Evolutionary conservation across 2,888 invertebrate species (phyloP), one percentile per base, ranked within the genome.

Genomic region (Hyposoter dolosus): DNA sequence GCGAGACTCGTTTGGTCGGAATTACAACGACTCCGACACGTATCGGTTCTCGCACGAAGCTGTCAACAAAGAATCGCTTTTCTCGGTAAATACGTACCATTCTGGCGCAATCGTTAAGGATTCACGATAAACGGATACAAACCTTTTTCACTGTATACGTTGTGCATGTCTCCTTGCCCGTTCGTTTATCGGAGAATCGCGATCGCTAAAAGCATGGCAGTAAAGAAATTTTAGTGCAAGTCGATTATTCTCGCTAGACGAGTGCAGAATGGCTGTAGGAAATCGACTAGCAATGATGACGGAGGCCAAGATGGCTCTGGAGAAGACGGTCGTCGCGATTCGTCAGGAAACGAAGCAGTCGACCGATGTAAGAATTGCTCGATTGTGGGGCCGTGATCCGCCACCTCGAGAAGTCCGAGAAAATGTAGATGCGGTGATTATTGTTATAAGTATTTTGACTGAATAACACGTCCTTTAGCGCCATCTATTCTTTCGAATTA

Each of bases 281-380:
- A 87, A 87, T 87, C 89, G 90, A 77, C 68, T 87, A 47, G 83
- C 82, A 43, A 80, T 65, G 69, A 82, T 90, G 88, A 86, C 86
- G 23, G 89, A 89, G 77, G 89, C 87, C 71, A 92, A 90, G 88
- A 82, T 88, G 74, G 84, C 88, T 53, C 81, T 89, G 23, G 89
- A 89, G 84, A 88, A 80, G 23, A 81, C 80, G 60, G 28, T 85
- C 9, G 28, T 74, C 10, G 47, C 47, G n/a, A 45, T 60, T 4
- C 66, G 75, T 6, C 35, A 40, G 28, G 72, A 83, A 78, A 85
- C 19, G n/a, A 40, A 72, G 50, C 28, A 80, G 28, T 66, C 71
- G 63, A 77, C 63, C 77, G 83, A 75, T 15, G 28, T 6, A 15
- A 15, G n/a, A 28, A 23, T 5, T 1, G 17, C 5, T 23, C 28